Percentiles rank a stretch among this genome's conserved stretches.
These are phyloP conservation scores for Dascyllus trimaculatus DNA, from an alignment of 2,113 vertebrate genomes.

Conservation along the genomic window DNA sequence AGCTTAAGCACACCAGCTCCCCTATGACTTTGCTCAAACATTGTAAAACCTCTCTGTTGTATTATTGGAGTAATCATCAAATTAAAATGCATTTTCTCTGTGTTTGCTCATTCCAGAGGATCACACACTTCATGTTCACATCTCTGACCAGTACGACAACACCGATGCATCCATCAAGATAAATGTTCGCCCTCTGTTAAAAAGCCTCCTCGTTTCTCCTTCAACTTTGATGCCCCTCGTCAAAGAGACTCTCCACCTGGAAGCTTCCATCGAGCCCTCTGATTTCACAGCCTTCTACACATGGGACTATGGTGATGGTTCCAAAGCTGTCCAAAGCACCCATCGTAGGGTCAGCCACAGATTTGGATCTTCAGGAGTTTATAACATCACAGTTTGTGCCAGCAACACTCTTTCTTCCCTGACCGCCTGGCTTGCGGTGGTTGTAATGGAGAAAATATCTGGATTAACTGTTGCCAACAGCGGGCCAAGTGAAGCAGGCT, in stretches of 20 bases:
- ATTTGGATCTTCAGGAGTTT: constrained; percentile 72
- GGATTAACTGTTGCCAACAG: constrained; percentile 72
- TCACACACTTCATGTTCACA: constrained; percentile 77
- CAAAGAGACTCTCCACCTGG: constrained; percentile 67
- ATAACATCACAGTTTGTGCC: constrained; percentile 81
- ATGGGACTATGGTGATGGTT: constrained; percentile 82
- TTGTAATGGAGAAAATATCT: constrained; percentile 74
- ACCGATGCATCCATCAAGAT: constrained; percentile 55
- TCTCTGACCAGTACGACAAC: constrained; percentile 68
- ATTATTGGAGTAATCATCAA: not conserved
- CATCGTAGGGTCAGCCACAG: constrained; percentile 53
- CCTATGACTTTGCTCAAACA: too few species aligned
- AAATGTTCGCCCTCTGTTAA: constrained; percentile 66
- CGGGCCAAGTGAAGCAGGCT: constrained; percentile 71
- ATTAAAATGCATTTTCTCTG: not conserved
- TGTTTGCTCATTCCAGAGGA: constrained; percentile 71
- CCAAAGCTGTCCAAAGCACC: constrained; percentile 45
- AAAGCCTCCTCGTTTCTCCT: constrained; percentile 67
- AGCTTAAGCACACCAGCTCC: too few species aligned
- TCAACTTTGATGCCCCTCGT: constrained; percentile 48
- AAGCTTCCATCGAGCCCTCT: constrained; percentile 72
- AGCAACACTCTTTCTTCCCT: constrained; percentile 75
- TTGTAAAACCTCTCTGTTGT: too few species aligned
- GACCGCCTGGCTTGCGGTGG: constrained; percentile 65
- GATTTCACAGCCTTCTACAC: constrained; percentile 60